phyloP scores from a whole-genome alignment of 2,113 vertebrate genomes.

The Ranitomeya imitator region DNA sequence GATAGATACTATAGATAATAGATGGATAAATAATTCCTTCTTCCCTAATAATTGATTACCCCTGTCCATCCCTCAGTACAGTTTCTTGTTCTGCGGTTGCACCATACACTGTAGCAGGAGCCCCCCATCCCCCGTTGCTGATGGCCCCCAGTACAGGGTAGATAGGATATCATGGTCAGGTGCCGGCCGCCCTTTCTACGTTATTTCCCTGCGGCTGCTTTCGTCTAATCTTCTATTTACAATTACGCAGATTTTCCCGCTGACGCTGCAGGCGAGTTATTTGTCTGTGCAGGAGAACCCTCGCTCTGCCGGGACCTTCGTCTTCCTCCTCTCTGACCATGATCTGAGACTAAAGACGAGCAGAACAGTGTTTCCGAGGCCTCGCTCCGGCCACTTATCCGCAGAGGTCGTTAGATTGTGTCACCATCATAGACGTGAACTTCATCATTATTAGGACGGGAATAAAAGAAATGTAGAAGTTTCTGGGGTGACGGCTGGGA shows the following conservation, averaged over 20 bases:
- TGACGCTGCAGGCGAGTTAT: slow-evolving; percentile 42
- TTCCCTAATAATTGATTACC: too few relatives aligned
- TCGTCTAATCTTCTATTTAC: slow-evolving; percentile 49
- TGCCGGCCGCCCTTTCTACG: slow-evolving; percentile 9
- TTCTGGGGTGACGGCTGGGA: background rate
- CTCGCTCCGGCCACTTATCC: background rate
- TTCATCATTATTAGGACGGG: background rate
- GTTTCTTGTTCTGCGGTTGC: too few relatives aligned
- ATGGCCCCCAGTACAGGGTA: background rate
- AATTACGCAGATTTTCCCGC: slow-evolving; percentile 17
- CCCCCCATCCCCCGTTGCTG: slow-evolving; percentile 2
- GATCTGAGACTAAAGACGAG: background rate
- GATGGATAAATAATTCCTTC: too few relatives aligned
- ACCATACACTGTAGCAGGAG: too few relatives aligned
- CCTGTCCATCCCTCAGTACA: too few relatives aligned
- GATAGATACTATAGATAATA: too few relatives aligned
- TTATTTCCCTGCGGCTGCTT: slow-evolving; percentile 44
- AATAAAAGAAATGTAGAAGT: background rate
- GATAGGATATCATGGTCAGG: slow-evolving; percentile 33
- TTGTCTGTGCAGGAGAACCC: slow-evolving; percentile 9
- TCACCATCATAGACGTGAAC: background rate
- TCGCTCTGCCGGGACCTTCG: background rate
- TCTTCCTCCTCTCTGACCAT: background rate
- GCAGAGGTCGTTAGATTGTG: background rate
- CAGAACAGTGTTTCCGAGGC: too few relatives aligned